phyloP scores from a whole-genome alignment of 2,888 invertebrate genomes.

The Eristalis pertinax region DNA sequence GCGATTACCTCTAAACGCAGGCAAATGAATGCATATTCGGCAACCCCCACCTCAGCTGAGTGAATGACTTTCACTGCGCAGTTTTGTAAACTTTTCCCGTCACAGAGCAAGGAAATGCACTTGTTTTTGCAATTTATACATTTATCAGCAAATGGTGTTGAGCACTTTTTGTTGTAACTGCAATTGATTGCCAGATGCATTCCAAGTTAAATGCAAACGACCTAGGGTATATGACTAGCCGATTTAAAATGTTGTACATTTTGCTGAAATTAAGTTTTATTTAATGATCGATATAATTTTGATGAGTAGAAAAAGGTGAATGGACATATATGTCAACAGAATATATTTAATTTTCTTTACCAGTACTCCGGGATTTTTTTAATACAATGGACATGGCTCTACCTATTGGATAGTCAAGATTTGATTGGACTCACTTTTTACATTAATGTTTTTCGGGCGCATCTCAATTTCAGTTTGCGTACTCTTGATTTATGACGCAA shows the following conservation, averaged over 20 bases:
- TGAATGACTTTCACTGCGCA: constrained; percentile 63
- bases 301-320: too few species aligned
- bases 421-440: too few species aligned
- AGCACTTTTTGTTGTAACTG: background rate
- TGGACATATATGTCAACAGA: too few species aligned
- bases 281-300: background rate
- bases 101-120: background rate
- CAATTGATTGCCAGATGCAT: constrained; percentile 1
- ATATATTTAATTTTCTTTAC: too few species aligned
- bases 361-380: too few species aligned
- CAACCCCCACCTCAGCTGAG: background rate
- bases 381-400: too few species aligned
- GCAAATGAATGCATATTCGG: background rate
- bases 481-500: too few species aligned
- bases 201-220: background rate
- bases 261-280: background rate
- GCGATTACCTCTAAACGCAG: constrained; percentile 26
- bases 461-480: too few species aligned
- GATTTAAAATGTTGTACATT: background rate
- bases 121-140: constrained; percentile 1
- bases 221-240: background rate
- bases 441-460: too few species aligned
- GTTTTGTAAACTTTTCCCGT: constrained; percentile 22
- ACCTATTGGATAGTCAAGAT: too few species aligned
- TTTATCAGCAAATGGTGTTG: constrained; percentile 7